phyloP scores from a whole-genome alignment of 2,113 vertebrate genomes.

The Hippocampus barbouri region DNA sequence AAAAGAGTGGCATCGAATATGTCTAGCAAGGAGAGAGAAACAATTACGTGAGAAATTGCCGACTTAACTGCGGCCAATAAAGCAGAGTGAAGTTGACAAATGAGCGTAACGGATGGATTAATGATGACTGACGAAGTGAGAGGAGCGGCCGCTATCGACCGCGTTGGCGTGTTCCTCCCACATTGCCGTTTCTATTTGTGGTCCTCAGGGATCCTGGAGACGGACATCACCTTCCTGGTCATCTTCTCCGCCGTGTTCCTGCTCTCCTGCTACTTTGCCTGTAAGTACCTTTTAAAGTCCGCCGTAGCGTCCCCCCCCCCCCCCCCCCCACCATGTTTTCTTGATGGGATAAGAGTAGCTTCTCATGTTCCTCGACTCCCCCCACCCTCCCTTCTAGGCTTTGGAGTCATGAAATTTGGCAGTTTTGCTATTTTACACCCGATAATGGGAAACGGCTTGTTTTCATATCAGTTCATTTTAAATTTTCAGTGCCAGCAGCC shows the following conservation, averaged over 20 bases:
- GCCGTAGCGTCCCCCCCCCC: neutral
- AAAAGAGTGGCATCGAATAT: neutral
- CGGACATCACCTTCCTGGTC: slow-evolving; percentile 87
- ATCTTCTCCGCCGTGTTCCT: slow-evolving; percentile 84
- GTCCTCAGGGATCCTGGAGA: slow-evolving; percentile 84
- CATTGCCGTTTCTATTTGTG: slow-evolving; percentile 13
- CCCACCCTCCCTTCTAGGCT: neutral
- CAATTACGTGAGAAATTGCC: slow-evolving; percentile 46
- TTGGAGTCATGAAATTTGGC: slow-evolving; percentile 1
- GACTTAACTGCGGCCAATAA: slow-evolving; percentile 67
- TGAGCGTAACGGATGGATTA: slow-evolving; percentile 67
- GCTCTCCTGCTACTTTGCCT: slow-evolving; percentile 88
- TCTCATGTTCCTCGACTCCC: slow-evolving; percentile 41
- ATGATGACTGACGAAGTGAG: slow-evolving; percentile 64
- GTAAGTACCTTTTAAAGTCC: slow-evolving; percentile 71
- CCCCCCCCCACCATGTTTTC: slow-evolving; percentile 35
- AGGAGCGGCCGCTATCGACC: slow-evolving; percentile 20
- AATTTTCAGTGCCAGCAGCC: neutral
- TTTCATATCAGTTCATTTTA: slow-evolving; percentile 2
- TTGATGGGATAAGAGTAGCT: slow-evolving; percentile 54
- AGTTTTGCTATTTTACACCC: slow-evolving; percentile 1
- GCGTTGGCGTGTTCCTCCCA: neutral
- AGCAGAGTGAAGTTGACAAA: slow-evolving; percentile 64
- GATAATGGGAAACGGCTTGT: neutral
- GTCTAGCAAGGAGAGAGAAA: slow-evolving; percentile 10